Percentiles rank a stretch among this genome's conserved stretches.
Conservation (phyloP, 2,888 invertebrate species). For the Rosalia funebris region DNA sequence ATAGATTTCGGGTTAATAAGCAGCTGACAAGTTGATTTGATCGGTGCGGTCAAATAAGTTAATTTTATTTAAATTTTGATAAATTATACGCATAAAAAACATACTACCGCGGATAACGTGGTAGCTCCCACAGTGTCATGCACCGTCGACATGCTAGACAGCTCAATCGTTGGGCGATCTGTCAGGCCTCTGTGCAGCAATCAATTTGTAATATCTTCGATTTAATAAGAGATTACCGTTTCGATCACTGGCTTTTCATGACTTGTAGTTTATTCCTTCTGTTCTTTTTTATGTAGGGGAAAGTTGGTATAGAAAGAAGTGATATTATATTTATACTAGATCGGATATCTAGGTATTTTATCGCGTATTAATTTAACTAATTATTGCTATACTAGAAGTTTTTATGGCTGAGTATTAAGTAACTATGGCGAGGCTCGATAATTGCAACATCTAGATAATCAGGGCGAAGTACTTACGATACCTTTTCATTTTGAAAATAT, state of each 20-base stretch:
- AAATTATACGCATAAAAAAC: slow-evolving; percentile 22
- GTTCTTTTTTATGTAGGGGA: slow-evolving; percentile 6
- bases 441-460: too few relatives aligned
- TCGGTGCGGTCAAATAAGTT: slow-evolving; percentile 15
- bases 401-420: too few relatives aligned
- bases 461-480: too few relatives aligned
- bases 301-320: slow-evolving; percentile 11
- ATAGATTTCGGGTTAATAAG: slow-evolving; percentile 13
- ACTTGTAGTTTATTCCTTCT: slow-evolving; percentile 17
- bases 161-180: slow-evolving; percentile 50
- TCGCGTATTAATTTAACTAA: too few relatives aligned
- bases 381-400: too few relatives aligned
- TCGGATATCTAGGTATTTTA: too few relatives aligned
- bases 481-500: too few relatives aligned
- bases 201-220: slow-evolving; percentile 49
- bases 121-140: slow-evolving; percentile 24
- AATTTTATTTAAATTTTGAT: slow-evolving; percentile 26
- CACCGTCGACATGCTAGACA: slow-evolving; percentile 35
- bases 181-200: slow-evolving; percentile 44
- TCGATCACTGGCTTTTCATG: slow-evolving; percentile 8
- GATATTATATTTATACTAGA: slow-evolving; percentile 14
- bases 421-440: too few relatives aligned
- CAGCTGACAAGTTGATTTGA: slow-evolving; percentile 19
- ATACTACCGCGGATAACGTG: slow-evolving; percentile 1
- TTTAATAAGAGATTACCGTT: slow-evolving; percentile 33